These are phyloP conservation scores for Pseudococcus longispinus DNA, from an alignment of 2,888 invertebrate species.

Conservation along the genomic window DNA sequence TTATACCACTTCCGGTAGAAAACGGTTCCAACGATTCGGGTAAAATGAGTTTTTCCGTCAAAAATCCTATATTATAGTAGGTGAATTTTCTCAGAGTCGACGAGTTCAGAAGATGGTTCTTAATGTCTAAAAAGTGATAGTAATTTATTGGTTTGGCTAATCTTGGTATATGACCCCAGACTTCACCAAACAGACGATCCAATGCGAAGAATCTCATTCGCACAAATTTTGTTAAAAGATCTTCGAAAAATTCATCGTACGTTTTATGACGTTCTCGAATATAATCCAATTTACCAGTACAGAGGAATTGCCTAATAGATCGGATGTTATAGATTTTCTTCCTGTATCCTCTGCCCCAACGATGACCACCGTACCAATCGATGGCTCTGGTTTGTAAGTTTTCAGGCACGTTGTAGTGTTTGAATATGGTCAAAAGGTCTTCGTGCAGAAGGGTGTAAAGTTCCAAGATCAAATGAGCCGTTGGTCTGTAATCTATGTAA, in stretches of 20 bases:
- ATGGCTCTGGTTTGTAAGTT: background rate
- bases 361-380: background rate
- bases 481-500: background rate
- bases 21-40: background rate
- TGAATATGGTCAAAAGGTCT: background rate
- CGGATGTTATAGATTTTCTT: background rate
- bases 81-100: background rate
- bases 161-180: background rate
- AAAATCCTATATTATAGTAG: background rate
- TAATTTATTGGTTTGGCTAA: background rate
- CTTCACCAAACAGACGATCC: background rate
- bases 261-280: constrained; percentile 7
- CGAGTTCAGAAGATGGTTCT: background rate
- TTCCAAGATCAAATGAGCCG: background rate
- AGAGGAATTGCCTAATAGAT: background rate
- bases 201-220: background rate
- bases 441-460: background rate
- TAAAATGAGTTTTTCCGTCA: background rate
- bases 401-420: background rate
- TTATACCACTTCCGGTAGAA: background rate
- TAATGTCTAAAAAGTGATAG: background rate
- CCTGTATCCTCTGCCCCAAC: background rate
- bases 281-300: background rate
- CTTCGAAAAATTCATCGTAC: constrained; percentile 1
- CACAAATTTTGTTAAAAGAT: background rate